phyloP scores from a whole-genome alignment of 1,140 invertebrate genomes.

The Cydia amplana region DNA sequence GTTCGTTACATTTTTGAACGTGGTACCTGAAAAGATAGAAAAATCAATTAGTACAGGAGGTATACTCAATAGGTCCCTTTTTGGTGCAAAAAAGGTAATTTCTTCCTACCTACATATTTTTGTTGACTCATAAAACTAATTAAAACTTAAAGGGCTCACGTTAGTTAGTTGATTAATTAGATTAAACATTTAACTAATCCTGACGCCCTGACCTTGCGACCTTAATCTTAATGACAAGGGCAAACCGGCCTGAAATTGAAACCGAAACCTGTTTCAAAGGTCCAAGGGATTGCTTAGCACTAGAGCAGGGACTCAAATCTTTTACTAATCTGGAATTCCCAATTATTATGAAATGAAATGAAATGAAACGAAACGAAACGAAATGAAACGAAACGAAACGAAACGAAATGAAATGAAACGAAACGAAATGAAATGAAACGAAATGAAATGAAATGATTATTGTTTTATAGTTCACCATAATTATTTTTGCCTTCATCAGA shows the following conservation, averaged over 20 bases:
- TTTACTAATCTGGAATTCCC: too few relatives aligned
- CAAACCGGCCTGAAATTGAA: background rate
- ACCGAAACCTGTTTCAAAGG: background rate
- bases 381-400: too few relatives aligned
- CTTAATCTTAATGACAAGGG: background rate
- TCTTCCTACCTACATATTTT: background rate
- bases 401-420: too few relatives aligned
- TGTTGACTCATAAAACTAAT: background rate
- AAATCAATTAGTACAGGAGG: background rate
- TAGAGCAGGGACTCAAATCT: too few relatives aligned
- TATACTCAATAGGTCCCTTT: too few relatives aligned
- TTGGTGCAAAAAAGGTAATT: background rate
- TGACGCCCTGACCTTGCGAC: background rate
- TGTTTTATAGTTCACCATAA: too few relatives aligned
- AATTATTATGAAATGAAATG: too few relatives aligned
- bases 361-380: too few relatives aligned
- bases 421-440: too few relatives aligned
- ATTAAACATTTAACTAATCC: slow-evolving; percentile 3
- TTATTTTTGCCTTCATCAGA: too few relatives aligned
- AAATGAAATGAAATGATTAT: too few relatives aligned
- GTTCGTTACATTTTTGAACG: slow-evolving; percentile 32
- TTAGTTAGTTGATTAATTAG: background rate
- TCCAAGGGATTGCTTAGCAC: background rate
- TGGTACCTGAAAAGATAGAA: slow-evolving; percentile 33
- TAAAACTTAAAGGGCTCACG: background rate